Evolutionary conservation across 2,888 invertebrate species (phyloP).

Genomic region (Drosophila ezoana): DNA sequence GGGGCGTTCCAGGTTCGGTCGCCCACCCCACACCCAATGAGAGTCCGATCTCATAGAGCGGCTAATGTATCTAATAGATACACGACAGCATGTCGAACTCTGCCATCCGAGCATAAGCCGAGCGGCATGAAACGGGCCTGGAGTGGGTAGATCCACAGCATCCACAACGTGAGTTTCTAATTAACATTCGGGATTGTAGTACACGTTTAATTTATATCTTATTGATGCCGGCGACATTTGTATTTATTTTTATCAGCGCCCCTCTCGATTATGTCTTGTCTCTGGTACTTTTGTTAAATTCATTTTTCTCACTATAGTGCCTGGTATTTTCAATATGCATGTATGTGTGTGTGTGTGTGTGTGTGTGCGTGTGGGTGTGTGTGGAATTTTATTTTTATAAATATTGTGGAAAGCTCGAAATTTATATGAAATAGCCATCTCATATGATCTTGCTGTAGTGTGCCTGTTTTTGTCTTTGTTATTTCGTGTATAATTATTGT

Average conservation of each 20-base stretch:
- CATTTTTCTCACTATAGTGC: constrained; percentile 54
- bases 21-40: background rate
- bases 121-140: background rate
- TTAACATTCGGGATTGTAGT: constrained; percentile 78
- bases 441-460: constrained; percentile 21
- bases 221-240: constrained; percentile 81
- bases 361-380: constrained; percentile 25
- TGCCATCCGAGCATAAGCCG: constrained; percentile 53
- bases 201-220: constrained; percentile 81
- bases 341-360: constrained; percentile 4
- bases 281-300: constrained; percentile 49
- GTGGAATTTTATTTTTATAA: constrained; percentile 80
- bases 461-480: constrained; percentile 38
- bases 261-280: constrained; percentile 23
- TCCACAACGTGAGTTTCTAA: constrained; percentile 73
- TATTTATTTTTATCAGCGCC: constrained; percentile 73
- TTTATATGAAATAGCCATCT: constrained; percentile 67
- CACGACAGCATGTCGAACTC: constrained; percentile 76
- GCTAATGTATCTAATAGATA: constrained; percentile 81
- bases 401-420: constrained; percentile 76
- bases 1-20: constrained; percentile 5
- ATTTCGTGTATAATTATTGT: constrained; percentile 72
- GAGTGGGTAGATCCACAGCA: constrained; percentile 12
- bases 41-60: constrained; percentile 53
- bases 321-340: background rate